Percentiles rank a stretch among this genome's conserved stretches.
Evolutionary conservation across 2,888 invertebrate genomes (phyloP).

Genomic region (Heterodera filipjevi): DNA sequence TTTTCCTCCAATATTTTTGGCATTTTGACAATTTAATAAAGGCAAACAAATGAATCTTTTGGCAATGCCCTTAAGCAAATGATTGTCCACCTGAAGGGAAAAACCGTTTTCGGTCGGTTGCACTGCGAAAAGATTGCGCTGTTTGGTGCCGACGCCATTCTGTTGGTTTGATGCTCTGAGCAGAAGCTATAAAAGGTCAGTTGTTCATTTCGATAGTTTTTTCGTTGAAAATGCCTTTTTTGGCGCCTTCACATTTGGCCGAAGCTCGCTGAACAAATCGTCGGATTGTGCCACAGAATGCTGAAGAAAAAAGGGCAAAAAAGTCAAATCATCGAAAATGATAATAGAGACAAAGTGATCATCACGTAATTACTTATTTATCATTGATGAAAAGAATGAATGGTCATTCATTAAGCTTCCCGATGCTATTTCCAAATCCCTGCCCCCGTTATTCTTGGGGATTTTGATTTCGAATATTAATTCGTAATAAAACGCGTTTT

Average conservation of each 20-base stretch:
- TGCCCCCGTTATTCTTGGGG: too few relatives aligned
- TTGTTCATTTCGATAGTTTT: constrained; percentile 66
- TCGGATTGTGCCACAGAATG: background rate
- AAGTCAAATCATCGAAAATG: too few relatives aligned
- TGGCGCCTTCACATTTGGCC: constrained; percentile 8
- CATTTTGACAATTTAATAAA: background rate
- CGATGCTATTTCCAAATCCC: too few relatives aligned
- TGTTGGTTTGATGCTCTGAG: background rate
- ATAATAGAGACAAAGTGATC: too few relatives aligned
- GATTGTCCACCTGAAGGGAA: background rate
- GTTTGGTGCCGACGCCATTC: background rate
- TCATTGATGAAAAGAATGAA: too few relatives aligned
- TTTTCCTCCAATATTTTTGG: too few relatives aligned
- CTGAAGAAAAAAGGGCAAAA: background rate
- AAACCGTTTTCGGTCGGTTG: background rate
- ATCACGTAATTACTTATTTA: too few relatives aligned
- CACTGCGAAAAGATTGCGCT: background rate
- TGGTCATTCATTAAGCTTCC: too few relatives aligned
- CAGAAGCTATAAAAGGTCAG: background rate
- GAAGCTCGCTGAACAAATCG: constrained; percentile 7
- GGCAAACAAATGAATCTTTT: too few relatives aligned
- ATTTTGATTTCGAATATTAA: too few relatives aligned
- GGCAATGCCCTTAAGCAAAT: too few relatives aligned
- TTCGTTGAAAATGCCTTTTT: background rate
- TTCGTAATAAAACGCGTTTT: too few relatives aligned